Conservation (phyloP, 2,888 invertebrate genomes). For the Adelphocoris suturalis region DNA sequence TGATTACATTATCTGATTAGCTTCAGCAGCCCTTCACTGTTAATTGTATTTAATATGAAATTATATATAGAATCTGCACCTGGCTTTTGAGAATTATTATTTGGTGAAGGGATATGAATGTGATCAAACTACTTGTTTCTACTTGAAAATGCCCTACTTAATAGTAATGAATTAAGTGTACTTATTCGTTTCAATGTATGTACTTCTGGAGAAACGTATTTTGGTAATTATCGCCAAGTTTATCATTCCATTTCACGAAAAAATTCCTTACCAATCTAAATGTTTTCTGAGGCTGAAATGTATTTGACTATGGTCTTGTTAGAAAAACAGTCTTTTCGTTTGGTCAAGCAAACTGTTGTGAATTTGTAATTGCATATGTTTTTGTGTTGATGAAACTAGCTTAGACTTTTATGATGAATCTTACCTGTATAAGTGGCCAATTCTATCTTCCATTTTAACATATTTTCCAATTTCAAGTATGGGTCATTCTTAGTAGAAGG, state of each 20-base stretch:
- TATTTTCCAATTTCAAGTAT: neutral
- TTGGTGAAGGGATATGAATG: slow-evolving; percentile 39
- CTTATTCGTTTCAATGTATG: slow-evolving; percentile 2
- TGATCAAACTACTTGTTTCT: neutral
- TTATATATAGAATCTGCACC: slow-evolving; percentile 10
- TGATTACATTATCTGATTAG: slow-evolving; percentile 42
- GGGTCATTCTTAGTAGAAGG: too few relatives aligned
- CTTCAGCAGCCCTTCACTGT: slow-evolving; percentile 28
- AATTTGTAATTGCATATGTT: neutral
- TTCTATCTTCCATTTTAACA: neutral
- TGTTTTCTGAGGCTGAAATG: neutral
- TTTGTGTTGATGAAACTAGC: slow-evolving; percentile 11
- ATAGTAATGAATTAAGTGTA: slow-evolving; percentile 30
- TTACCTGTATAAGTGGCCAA: neutral
- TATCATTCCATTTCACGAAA: neutral
- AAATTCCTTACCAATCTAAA: neutral
- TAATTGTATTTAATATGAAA: slow-evolving; percentile 3
- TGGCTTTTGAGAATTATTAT: slow-evolving; percentile 30
- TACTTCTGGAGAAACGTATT: neutral
- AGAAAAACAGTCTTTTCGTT: neutral
- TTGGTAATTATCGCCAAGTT: neutral
- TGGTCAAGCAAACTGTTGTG: neutral
- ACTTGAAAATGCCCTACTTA: neutral
- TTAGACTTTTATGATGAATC: neutral
- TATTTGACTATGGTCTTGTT: neutral